phyloP scores from a whole-genome alignment of 2,113 vertebrate species.

The Cranoglanis bouderius region DNA sequence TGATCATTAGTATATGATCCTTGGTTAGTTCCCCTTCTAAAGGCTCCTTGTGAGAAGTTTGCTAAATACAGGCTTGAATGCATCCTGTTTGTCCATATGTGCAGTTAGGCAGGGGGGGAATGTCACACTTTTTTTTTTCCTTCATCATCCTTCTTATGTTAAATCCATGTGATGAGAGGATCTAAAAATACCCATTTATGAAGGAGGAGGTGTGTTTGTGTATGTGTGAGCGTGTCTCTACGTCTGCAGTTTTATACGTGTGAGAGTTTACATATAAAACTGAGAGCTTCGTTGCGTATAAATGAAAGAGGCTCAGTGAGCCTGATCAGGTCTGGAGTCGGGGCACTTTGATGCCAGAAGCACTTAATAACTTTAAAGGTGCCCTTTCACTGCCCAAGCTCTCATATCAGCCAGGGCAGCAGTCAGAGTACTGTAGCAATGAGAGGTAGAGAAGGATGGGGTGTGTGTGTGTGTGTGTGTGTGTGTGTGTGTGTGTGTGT shows the following conservation, averaged over 20 bases:
- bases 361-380: slow-evolving; percentile 26
- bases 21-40: neutral
- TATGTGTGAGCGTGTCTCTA: neutral
- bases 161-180: slow-evolving; percentile 28
- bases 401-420: slow-evolving; percentile 10
- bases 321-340: neutral
- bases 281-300: no score
- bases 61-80: slow-evolving; percentile 20
- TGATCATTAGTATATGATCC: neutral
- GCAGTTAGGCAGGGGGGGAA: neutral
- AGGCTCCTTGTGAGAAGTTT: neutral
- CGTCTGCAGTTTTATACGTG: neutral
- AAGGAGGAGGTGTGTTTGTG: slow-evolving; percentile 3
- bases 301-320: neutral
- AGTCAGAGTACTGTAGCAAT: neutral
- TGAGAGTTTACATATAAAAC: neutral
- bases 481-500: slow-evolving; percentile 5
- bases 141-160: slow-evolving; percentile 6
- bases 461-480: neutral
- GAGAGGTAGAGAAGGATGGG: neutral
- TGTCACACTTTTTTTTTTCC: slow-evolving; percentile 14
- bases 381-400: slow-evolving; percentile 12
- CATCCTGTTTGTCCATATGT: slow-evolving; percentile 29
- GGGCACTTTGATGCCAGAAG: slow-evolving; percentile 3
- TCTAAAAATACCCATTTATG: neutral